Evolutionary conservation across 1,140 invertebrate genomes (phyloP), one percentile per base, ranked within the genome.

Genomic region (Teleopsis dalmanni): DNA sequence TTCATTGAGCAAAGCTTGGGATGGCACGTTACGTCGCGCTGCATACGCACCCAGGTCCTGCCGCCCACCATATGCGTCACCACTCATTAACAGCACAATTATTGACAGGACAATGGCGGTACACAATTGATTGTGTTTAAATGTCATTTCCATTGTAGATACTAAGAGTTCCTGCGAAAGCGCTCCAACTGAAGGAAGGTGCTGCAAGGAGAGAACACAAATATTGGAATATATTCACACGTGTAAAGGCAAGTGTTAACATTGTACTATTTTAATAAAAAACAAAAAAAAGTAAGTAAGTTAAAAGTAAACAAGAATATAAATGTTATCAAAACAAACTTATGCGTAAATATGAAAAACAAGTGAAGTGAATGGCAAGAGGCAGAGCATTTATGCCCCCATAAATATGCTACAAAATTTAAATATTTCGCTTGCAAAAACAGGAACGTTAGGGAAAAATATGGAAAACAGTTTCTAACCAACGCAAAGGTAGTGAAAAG

Each of bases 1-100:
- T 26, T 51, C 49, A 16, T 51, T 34, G 16, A 51, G 21, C 13
- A 51, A 27, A 35, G 38, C 4, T n/a, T 47, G 49, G 25, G 49
- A 35, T 41, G 41, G 31, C 27, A 27, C 19, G 26, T 19, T 4
- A 16, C 10, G 7, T 31, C 13, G 8, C 8, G 25, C 29, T 19
- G 44, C 10, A 13, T 31, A 25, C 37, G 35, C 23, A 8, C 29
- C 36, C 26, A 40, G 34, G 41, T 46, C 31, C 36, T 44, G 26
- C 25, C 48, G 21, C 27, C 26, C 18, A 10, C 35, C n/a, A 37
- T 19, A 16, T 10, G 10, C n/a, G 41, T 25, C 16, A 16, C 37
- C 43, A 38, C 33, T 29, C 27, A 29, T 37, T 43, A 51, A 11
- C 44, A 26, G 33, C 11, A 51, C 44, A 33, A 51, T n/a, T n/a